Conservation (phyloP, 2,888 invertebrate species). For the Ormyrus rosae region DNA sequence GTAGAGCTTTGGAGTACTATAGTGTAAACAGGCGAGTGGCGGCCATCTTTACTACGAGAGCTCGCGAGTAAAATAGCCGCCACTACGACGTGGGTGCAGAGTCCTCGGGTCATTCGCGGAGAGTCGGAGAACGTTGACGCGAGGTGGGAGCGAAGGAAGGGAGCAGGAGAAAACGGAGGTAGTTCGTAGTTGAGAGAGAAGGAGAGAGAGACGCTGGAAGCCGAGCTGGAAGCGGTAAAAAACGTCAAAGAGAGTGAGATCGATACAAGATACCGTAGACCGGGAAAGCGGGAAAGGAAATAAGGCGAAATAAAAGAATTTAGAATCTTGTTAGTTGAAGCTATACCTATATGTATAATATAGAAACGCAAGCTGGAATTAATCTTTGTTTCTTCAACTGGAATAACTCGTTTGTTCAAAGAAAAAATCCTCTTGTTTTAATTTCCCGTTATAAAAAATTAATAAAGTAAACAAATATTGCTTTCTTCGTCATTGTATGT, state of each 20-base stretch:
- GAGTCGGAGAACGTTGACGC: background rate
- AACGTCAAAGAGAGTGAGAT: background rate
- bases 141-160: background rate
- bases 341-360: too few relatives aligned
- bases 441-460: slow-evolving; percentile 1
- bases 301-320: too few relatives aligned
- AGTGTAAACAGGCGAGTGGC: slow-evolving; percentile 62
- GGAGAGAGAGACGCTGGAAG: background rate
- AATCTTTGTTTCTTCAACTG: background rate
- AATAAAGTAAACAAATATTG: background rate
- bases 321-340: too few relatives aligned
- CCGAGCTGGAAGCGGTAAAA: background rate
- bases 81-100: slow-evolving; percentile 68
- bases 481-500: background rate
- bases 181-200: too few relatives aligned
- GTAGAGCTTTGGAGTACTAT: slow-evolving; percentile 53
- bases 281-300: background rate
- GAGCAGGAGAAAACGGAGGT: background rate
- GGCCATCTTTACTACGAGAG: slow-evolving; percentile 72
- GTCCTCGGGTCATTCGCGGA: slow-evolving; percentile 66
- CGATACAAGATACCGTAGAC: too few relatives aligned
- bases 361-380: background rate
- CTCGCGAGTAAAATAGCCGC: slow-evolving; percentile 28
- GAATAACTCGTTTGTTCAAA: background rate
- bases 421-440: background rate